These are phyloP conservation scores for Hemiprocne comata DNA, from an alignment of 2,113 vertebrate genomes.

Conservation along the genomic window DNA sequence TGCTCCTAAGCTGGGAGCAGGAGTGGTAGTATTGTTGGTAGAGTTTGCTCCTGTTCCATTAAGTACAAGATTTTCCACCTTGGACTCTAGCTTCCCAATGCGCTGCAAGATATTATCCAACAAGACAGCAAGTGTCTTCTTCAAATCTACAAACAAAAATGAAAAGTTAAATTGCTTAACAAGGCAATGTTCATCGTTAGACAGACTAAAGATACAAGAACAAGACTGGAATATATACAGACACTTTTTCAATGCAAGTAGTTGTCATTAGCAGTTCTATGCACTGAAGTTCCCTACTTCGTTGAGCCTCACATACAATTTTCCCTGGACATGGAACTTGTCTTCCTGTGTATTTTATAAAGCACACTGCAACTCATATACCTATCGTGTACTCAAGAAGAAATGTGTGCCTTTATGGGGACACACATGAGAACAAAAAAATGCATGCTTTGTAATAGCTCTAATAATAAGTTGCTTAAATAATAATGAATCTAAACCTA, in stretches of 20 bases:
- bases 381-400: background rate
- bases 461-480: background rate
- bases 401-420: background rate
- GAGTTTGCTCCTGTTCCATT: slow-evolving; percentile 91
- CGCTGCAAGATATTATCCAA: slow-evolving; percentile 97
- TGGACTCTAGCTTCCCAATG: slow-evolving; percentile 94
- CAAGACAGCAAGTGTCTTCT: slow-evolving; percentile 96
- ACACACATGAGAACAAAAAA: background rate
- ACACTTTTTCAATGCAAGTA: background rate
- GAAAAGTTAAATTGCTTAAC: background rate
- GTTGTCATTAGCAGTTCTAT: background rate
- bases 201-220: background rate
- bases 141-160: slow-evolving; percentile 84
- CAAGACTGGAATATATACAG: background rate
- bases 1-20: slow-evolving; percentile 81
- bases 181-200: background rate
- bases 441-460: background rate
- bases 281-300: background rate
- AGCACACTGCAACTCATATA: background rate
- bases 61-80: slow-evolving; percentile 92
- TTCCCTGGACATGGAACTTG: background rate
- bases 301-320: background rate
- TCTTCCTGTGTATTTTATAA: background rate
- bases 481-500: background rate
- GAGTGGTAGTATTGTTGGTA: slow-evolving; percentile 87